Evolutionary conservation across 1,140 invertebrate species (phyloP).

Genomic region (Eupeodes corollae): DNA sequence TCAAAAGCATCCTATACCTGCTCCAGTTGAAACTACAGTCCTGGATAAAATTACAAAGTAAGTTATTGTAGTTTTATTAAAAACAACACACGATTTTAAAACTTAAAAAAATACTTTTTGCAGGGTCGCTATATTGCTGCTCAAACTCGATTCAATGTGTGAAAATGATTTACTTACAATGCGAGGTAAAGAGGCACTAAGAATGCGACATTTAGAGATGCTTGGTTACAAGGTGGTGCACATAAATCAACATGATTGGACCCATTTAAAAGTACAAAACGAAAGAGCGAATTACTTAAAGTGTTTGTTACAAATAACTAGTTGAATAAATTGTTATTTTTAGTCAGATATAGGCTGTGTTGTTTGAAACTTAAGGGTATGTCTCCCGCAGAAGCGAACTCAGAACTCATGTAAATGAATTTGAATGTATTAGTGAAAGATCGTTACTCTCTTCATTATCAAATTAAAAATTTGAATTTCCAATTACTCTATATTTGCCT

Average conservation of each 20-base stretch:
- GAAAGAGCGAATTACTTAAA: conserved; percentile 38
- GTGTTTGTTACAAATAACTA: conserved; percentile 25
- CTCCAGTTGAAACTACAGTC: conserved; percentile 22
- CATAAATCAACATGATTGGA: conserved; percentile 44
- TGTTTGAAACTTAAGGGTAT: too few species aligned
- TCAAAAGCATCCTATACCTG: conserved; percentile 16
- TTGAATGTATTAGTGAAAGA: too few species aligned
- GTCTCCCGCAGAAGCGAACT: too few species aligned
- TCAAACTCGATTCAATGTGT: conserved; percentile 33
- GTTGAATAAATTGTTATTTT: conserved; percentile 2
- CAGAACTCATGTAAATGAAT: too few species aligned
- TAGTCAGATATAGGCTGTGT: too few species aligned
- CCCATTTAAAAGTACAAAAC: conserved; percentile 37
- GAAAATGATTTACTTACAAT: conserved; percentile 32
- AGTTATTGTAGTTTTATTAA: neutral
- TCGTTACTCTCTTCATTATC: too few species aligned
- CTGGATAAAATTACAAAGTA: conserved; percentile 33
- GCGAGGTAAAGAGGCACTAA: conserved; percentile 37
- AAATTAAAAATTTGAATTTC: too few species aligned
- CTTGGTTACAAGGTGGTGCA: conserved; percentile 45
- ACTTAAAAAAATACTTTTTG: neutral
- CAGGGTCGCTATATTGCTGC: conserved; percentile 37
- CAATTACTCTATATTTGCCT: too few species aligned
- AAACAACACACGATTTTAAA: neutral
- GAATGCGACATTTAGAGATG: conserved; percentile 47